phyloP scores from a whole-genome alignment of 2,797 vertebrate genomes.

The Pseudotriccus pelzelni region DNA sequence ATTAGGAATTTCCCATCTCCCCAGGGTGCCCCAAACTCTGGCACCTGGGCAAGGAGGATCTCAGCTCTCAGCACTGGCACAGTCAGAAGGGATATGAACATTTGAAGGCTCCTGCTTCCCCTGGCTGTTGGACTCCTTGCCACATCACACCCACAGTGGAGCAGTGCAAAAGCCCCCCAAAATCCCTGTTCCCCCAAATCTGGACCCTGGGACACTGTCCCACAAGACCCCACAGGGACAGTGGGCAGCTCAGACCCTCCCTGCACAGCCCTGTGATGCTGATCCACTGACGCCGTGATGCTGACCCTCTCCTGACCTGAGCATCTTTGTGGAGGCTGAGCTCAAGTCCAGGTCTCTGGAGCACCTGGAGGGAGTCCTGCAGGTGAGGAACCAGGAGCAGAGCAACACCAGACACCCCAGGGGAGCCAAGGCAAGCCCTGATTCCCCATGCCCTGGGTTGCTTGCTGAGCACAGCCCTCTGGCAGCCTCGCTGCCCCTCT shows the following conservation, averaged over 20 bases:
- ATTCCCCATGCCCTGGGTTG: too few species aligned
- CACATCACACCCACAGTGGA: fast-evolving
- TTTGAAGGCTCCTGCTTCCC: background rate
- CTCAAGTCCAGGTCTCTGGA: background rate
- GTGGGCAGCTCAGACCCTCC: background rate
- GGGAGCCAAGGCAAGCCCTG: background rate
- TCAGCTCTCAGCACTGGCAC: background rate
- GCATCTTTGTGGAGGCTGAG: background rate
- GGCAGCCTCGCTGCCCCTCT: background rate
- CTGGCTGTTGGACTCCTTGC: background rate
- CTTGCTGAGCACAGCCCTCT: background rate
- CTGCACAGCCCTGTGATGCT: background rate
- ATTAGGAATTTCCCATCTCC: background rate
- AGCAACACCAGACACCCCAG: background rate
- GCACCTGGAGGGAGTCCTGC: background rate
- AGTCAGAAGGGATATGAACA: fast-evolving
- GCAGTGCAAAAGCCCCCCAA: fast-evolving
- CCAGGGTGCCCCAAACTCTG: background rate
- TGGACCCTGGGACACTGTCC: background rate
- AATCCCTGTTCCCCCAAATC: background rate
- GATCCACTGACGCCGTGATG: background rate
- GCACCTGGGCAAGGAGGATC: background rate
- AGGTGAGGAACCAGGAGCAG: background rate
- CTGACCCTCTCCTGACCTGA: background rate
- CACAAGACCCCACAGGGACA: background rate